phyloP scores from a whole-genome alignment of 1,140 invertebrate genomes.

The Zaprionus ghesquierei region DNA sequence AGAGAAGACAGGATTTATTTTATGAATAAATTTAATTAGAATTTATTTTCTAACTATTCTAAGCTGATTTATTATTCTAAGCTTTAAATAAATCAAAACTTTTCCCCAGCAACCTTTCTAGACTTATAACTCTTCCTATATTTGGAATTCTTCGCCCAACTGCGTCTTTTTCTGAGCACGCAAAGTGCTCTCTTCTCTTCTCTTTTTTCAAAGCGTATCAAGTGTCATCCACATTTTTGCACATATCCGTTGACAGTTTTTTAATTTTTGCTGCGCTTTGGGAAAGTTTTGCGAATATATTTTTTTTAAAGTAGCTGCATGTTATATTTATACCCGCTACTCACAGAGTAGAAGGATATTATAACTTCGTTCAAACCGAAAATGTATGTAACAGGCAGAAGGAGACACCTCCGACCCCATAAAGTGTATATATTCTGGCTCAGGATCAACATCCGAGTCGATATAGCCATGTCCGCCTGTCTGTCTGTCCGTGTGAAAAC shows the following conservation, averaged over 20 bases:
- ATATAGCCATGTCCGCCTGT: no score
- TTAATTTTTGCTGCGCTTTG: conserved; percentile 5
- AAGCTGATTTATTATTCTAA: neutral
- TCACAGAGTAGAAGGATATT: no score
- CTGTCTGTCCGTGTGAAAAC: no score
- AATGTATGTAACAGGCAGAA: no score
- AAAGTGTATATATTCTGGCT: no score
- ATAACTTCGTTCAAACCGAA: no score
- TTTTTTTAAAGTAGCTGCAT: conserved; percentile 18
- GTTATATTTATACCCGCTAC: no score
- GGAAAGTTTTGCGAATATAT: conserved; percentile 38
- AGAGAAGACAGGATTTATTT: neutral
- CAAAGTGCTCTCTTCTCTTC: neutral
- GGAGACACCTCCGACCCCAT: no score
- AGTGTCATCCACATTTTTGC: conserved; percentile 18
- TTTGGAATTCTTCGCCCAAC: neutral
- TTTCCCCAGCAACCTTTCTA: neutral
- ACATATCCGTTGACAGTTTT: conserved; percentile 48
- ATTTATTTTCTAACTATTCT: neutral
- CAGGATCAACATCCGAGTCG: no score
- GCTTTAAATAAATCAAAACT: neutral
- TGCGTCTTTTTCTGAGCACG: no score
- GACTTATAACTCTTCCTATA: neutral
- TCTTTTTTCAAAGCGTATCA: conserved; percentile 2
- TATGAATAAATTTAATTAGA: neutral